Conservation (phyloP, 2,113 vertebrate genomes). For the Seriola rivoliana region DNA sequence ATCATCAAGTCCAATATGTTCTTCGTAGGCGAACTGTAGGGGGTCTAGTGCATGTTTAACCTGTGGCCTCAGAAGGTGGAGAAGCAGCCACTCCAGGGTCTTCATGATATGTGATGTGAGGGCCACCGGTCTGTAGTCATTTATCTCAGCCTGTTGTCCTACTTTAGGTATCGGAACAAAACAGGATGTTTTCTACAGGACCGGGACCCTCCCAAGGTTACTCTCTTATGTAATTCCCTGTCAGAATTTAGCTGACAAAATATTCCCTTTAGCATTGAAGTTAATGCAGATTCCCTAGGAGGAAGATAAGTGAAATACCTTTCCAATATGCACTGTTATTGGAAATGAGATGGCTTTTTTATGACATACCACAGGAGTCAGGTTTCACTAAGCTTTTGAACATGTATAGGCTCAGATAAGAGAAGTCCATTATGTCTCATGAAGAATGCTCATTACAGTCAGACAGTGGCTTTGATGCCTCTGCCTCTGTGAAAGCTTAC, state of each 20-base stretch:
- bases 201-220: slow-evolving; percentile 16
- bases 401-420: slow-evolving; percentile 60
- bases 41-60: too few species aligned
- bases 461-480: slow-evolving; percentile 44
- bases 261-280: slow-evolving; percentile 27
- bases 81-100: too few species aligned
- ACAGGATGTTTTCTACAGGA: too few species aligned
- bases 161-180: too few species aligned
- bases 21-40: too few species aligned
- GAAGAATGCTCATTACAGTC: slow-evolving; percentile 32
- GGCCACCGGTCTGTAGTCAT: too few species aligned
- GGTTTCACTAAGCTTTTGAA: slow-evolving; percentile 51
- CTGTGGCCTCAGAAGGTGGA: too few species aligned
- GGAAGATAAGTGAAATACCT: slow-evolving; percentile 14
- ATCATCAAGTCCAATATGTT: too few species aligned
- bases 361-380: slow-evolving; percentile 23
- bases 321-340: slow-evolving; percentile 31
- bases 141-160: too few species aligned
- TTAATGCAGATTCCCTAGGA: slow-evolving; percentile 50
- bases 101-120: too few species aligned
- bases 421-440: slow-evolving; percentile 48
- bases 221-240: slow-evolving; percentile 37
- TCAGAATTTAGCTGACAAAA: slow-evolving; percentile 47
- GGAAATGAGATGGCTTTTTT: slow-evolving; percentile 42
- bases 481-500: slow-evolving; percentile 14